Evolutionary conservation across 2,797 vertebrate genomes (phyloP), one percentile per base, ranked within the genome.

Genomic region (Scyliorhinus canicula): DNA sequence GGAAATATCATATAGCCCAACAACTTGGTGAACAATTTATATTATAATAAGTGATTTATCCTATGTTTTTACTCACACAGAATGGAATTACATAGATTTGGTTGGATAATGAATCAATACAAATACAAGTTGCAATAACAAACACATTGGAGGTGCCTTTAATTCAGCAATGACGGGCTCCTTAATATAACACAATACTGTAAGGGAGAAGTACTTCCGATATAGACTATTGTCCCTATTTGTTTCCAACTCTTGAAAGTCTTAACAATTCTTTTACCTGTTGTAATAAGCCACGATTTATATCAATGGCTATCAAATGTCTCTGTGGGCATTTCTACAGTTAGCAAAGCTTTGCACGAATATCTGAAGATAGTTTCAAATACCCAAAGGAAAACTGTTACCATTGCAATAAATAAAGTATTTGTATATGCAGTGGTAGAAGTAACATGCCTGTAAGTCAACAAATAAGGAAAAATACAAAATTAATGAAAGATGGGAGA

Each of bases 101-200:
- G 86, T 88, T n/a, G 60, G 35, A 90, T 57, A 16, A 90, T 40
- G n/a, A 90, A 90, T 90, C 55, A 90, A n/a, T 28, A 90, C 31
- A 21, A 60, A 21, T 57, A 90, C 35, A 35, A 57, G 35, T 55
- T 60, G 12, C 31, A n/a, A 90, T 60, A 90, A n/a, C 3, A 90
- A 90, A 35, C 86, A 40, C 12, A 7, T 6, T 40, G 12, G 40
- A 24, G 44, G 31, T 47, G 40, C 19, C 44, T 47, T 82, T 26
- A 47, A 65, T 26, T 91, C 21, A 26, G 88, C 16, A 24, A 40
- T 40, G 31, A 7, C 40, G 35, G 9, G 24, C 60, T 88, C 11
- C 21, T 88, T 35, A 91, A 40, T 19, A 63, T 91, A n/a, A 40
- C n/a, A 21, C 7, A 91, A 24, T 12, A 63, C 8, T 65, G 57